These are phyloP conservation scores for Ahaetulla prasina DNA, from an alignment of 2,113 vertebrate species.

Conservation along the genomic window DNA sequence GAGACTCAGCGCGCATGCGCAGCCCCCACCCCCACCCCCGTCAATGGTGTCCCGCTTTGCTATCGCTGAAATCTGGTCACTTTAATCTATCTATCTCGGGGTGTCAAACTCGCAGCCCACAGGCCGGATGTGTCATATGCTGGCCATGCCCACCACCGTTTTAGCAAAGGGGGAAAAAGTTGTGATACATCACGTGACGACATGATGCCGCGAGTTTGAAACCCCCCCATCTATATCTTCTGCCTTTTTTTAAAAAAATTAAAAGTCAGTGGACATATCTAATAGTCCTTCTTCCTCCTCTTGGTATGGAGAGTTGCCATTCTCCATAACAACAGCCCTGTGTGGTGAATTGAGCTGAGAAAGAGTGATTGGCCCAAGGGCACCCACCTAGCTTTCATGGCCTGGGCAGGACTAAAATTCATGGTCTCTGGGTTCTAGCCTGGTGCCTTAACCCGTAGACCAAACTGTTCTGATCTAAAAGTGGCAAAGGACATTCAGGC, in stretches of 20 bases:
- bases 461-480: neutral
- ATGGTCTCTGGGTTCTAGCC: neutral
- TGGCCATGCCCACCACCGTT: too few relatives aligned
- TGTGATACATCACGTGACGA: too few relatives aligned
- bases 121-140: too few relatives aligned
- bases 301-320: too few relatives aligned
- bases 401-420: neutral
- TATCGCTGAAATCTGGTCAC: too few relatives aligned
- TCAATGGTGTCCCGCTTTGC: too few relatives aligned
- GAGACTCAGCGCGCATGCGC: too few relatives aligned
- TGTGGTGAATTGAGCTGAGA: neutral
- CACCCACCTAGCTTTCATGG: neutral
- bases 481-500: neutral
- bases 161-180: too few relatives aligned
- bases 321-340: neutral
- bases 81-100: too few relatives aligned
- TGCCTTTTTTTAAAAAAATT: neutral
- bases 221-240: neutral
- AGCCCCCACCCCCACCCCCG: too few relatives aligned
- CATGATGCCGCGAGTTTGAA: too few relatives aligned
- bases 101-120: too few relatives aligned
- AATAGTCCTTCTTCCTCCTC: neutral
- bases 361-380: neutral
- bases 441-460: neutral
- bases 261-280: neutral